Base-by-base conservation (phyloP, 2,113 vertebrate species). In the Thermophis baileyi region DNA sequence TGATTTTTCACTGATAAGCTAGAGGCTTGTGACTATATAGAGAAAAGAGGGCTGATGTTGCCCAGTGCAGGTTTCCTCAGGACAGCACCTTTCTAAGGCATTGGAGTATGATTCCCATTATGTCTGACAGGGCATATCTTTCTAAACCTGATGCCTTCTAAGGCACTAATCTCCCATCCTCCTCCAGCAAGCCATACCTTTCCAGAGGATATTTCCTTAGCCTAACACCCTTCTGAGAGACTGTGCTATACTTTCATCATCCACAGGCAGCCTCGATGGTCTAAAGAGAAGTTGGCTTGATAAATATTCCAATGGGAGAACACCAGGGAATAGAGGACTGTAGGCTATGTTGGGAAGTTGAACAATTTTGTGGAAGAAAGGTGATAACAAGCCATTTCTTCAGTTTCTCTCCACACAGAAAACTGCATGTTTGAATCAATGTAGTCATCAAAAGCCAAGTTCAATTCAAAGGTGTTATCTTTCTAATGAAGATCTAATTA, bases 1-100 rank as follows among this genome's bases (percentile, higher is more conserved):
- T 44, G 35, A 1, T 94, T 94, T 91, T 24, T 57, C 46, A 46
- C 87, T 0, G 0, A 91, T 47, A 10, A 1, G 3, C 53, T 0
- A 53, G 47, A 69, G 88, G 89, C 7, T 91, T 69, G 44, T 47
- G 86, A 81, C 51, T 88, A 22, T n/a, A 4, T 25, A 11, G 9
- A 22, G 3, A 53, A 18, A n/a, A 6, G 44, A 25, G 90, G n/a
- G 53, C 8, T 0, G 0, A 89, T 91, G 51, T 1, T n/a, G 30
- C 6, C 44, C 30, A n/a, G 18, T 47, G 44, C 12, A 18, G n/a
- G 1, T 81, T 44, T 81, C 18, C 35, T 22, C 35, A 81, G 35
- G 74, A 22, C 6, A 81, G 35, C 74, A 40, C 35, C 35, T 81
- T n/a, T 63, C 25, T 16, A 63, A 27, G 14, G 40, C 11, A 35